A percentile compares a stretch with the other conserved stretches of the same genome.
phyloP scores from a whole-genome alignment of 2,797 vertebrate genomes.

The Sebastes kiyomatsui region DNA sequence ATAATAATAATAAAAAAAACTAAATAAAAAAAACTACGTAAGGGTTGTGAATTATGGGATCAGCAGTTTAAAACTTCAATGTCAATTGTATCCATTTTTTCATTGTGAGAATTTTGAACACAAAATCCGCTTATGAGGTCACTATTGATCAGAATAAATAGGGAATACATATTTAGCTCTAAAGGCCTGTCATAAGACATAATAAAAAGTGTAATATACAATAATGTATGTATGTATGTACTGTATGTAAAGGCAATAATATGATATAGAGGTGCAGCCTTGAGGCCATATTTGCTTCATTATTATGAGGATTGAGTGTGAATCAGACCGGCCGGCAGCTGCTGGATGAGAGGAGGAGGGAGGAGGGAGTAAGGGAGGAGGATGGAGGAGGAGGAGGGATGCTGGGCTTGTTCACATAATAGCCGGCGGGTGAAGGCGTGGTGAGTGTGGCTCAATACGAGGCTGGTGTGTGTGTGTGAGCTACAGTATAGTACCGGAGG shows the following conservation, averaged over 20 bases:
- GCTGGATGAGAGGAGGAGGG: constrained; percentile 58
- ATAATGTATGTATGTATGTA: not conserved
- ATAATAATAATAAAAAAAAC: no score
- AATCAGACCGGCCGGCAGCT: constrained; percentile 74
- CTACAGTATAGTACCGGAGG: constrained; percentile 56
- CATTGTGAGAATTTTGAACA: not conserved
- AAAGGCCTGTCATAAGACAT: not conserved
- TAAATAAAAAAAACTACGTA: no score
- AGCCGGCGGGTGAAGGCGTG: constrained; percentile 83
- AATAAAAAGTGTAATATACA: not conserved
- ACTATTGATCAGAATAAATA: not conserved
- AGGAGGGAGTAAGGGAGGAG: not conserved
- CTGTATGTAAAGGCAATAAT: not conserved
- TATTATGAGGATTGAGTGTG: constrained; percentile 53
- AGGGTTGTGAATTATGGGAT: no score
- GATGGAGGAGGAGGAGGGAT: constrained; percentile 28
- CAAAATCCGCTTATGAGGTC: not conserved
- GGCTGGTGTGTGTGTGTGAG: constrained; percentile 43
- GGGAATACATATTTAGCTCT: not conserved
- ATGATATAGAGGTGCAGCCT: constrained; percentile 25
- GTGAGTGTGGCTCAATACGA: constrained; percentile 69
- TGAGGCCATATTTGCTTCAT: constrained; percentile 30
- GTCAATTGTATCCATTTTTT: no score
- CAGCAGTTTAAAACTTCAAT: no score
- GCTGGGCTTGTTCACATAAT: constrained; percentile 74